These are phyloP conservation scores for Gadopsis marmoratus DNA, from an alignment of 2,797 vertebrate genomes.

Conservation along the genomic window DNA sequence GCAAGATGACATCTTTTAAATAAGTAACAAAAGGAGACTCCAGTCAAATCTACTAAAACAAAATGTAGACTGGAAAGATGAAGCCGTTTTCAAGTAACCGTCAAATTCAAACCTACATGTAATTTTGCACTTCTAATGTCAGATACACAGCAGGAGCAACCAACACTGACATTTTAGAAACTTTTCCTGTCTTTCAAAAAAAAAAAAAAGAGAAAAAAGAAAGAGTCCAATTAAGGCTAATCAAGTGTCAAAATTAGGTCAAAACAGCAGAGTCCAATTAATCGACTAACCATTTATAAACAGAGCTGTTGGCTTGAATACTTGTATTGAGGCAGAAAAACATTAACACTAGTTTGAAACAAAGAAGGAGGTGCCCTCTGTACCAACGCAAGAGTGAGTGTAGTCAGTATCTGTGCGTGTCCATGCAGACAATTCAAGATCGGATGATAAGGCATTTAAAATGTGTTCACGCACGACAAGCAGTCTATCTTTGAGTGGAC, in stretches of 20 bases:
- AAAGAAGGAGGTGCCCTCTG: constrained; percentile 27
- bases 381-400: constrained; percentile 1
- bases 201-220: constrained; percentile 31
- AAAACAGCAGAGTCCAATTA: constrained; percentile 85
- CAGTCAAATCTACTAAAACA: constrained; percentile 84
- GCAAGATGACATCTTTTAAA: constrained; percentile 84
- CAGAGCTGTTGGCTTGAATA: constrained; percentile 29
- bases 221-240: constrained; percentile 83
- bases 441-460: constrained; percentile 53
- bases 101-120: constrained; percentile 57
- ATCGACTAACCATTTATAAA: constrained; percentile 50
- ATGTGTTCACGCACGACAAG: constrained; percentile 5
- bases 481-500: constrained; percentile 77
- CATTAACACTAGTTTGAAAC: constrained; percentile 38
- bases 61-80: constrained; percentile 56
- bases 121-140: constrained; percentile 12
- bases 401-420: background rate
- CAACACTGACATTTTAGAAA: constrained; percentile 14
- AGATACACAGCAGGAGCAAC: constrained; percentile 28
- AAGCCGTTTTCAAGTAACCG: constrained; percentile 86
- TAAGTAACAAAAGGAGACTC: constrained; percentile 78
- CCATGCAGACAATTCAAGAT: constrained; percentile 31
- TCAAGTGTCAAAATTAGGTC: constrained; percentile 65
- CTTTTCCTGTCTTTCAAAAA: constrained; percentile 31
- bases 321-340: constrained; percentile 27